phyloP scores from a whole-genome alignment of 2,888 invertebrate genomes.

The Hipparchia sbordonii region DNA sequence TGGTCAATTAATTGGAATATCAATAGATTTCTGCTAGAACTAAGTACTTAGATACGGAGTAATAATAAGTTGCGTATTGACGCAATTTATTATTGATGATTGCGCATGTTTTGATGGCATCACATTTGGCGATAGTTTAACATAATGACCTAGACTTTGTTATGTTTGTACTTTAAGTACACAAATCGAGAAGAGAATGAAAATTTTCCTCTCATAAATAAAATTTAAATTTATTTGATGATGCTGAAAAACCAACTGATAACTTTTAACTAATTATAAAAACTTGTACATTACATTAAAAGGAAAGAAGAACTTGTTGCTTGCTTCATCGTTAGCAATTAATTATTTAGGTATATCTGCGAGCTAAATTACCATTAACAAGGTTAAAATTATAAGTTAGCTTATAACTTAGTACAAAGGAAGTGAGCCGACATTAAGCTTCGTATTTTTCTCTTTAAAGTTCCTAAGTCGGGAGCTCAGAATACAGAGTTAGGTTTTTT shows the following conservation, averaged over 20 bases:
- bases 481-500: too few relatives aligned
- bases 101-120: too few relatives aligned
- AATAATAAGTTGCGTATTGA: too few relatives aligned
- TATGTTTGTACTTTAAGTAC: too few relatives aligned
- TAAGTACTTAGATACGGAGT: too few relatives aligned
- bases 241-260: background rate
- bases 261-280: background rate
- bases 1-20: too few relatives aligned
- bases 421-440: conserved; percentile 2
- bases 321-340: background rate
- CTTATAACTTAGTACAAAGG: background rate
- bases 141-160: too few relatives aligned
- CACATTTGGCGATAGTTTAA: too few relatives aligned
- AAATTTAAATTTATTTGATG: background rate
- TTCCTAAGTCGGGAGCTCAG: background rate
- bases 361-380: conserved; percentile 10
- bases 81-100: too few relatives aligned
- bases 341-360: conserved; percentile 4
- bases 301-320: conserved; percentile 14
- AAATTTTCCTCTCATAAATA: background rate
- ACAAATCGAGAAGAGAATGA: too few relatives aligned
- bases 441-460: background rate
- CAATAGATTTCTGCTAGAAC: too few relatives aligned
- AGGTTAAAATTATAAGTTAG: conserved; percentile 8
- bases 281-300: background rate